Evolutionary conservation across 2,113 vertebrate genomes (phyloP).

Genomic region (Prietella phreatophila): DNA sequence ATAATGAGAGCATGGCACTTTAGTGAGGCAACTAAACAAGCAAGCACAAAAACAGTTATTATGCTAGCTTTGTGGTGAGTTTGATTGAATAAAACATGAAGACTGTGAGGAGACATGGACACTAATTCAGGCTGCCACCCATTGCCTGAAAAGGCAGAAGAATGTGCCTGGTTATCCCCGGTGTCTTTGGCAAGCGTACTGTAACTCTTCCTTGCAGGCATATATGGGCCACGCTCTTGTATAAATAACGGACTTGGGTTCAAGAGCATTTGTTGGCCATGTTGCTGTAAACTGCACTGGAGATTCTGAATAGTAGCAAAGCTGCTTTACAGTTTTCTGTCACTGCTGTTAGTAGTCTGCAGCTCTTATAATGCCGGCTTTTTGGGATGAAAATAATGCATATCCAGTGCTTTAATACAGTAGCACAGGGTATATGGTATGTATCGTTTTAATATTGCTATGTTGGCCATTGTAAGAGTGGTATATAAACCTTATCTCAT

Average conservation of each 20-base stretch:
- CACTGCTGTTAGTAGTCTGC: background rate
- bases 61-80: background rate
- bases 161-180: slow-evolving; percentile 62
- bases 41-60: background rate
- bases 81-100: background rate
- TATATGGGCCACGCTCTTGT: slow-evolving; percentile 59
- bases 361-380: background rate
- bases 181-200: slow-evolving; percentile 53
- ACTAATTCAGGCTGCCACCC: slow-evolving; percentile 45
- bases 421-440: background rate
- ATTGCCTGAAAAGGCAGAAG: slow-evolving; percentile 74
- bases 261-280: slow-evolving; percentile 32
- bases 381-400: background rate
- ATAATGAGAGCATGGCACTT: background rate
- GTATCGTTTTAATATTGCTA: background rate
- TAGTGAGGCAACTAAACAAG: background rate
- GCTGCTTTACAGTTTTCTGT: background rate
- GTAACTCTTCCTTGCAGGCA: slow-evolving; percentile 62
- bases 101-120: slow-evolving; percentile 36
- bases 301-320: slow-evolving; percentile 19
- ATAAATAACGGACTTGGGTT: slow-evolving; percentile 59
- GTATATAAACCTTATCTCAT: background rate
- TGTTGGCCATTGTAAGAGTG: background rate
- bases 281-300: slow-evolving; percentile 35
- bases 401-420: background rate